Conservation (phyloP, 1,140 invertebrate species). For the Drosophila melanica region DNA sequence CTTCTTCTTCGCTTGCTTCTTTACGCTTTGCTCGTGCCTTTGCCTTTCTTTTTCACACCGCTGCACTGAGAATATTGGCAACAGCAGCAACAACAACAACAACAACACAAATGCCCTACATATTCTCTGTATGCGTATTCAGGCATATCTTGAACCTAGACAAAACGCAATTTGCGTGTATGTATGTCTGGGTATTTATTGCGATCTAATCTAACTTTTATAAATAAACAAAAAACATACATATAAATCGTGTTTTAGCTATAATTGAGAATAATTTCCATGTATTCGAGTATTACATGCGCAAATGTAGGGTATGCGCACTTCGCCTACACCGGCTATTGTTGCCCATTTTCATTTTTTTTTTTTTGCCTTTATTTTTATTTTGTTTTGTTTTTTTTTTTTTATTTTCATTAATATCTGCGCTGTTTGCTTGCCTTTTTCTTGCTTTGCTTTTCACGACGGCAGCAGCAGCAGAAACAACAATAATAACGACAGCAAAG, state of each 20-base stretch:
- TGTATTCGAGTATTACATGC: neutral
- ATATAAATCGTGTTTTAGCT: neutral
- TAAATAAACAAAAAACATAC: neutral
- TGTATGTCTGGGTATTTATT: constrained; percentile 39
- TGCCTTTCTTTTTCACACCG: constrained; percentile 54
- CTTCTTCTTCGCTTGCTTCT: constrained; percentile 56
- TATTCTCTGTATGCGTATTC: constrained; percentile 2
- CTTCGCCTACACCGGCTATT: constrained; percentile 26
- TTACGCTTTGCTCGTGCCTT: constrained; percentile 47
- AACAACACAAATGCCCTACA: constrained; percentile 32
- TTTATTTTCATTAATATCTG: constrained; percentile 78
- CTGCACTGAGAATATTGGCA: constrained; percentile 53
- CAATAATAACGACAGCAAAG: constrained; percentile 22
- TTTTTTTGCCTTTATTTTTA: constrained; percentile 64
- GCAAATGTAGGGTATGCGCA: constrained; percentile 51
- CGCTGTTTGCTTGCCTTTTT: constrained; percentile 55
- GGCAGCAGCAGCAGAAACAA: constrained; percentile 28
- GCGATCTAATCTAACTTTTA: constrained; percentile 15
- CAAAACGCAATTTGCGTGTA: constrained; percentile 37
- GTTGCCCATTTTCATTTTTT: constrained; percentile 65
- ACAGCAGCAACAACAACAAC: constrained; percentile 41
- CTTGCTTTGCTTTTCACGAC: constrained; percentile 50
- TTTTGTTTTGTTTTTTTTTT: constrained; percentile 54
- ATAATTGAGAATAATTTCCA: neutral
- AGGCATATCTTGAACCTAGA: neutral